Conservation (phyloP, 2,113 vertebrate genomes). For the Lepus timidus region DNA sequence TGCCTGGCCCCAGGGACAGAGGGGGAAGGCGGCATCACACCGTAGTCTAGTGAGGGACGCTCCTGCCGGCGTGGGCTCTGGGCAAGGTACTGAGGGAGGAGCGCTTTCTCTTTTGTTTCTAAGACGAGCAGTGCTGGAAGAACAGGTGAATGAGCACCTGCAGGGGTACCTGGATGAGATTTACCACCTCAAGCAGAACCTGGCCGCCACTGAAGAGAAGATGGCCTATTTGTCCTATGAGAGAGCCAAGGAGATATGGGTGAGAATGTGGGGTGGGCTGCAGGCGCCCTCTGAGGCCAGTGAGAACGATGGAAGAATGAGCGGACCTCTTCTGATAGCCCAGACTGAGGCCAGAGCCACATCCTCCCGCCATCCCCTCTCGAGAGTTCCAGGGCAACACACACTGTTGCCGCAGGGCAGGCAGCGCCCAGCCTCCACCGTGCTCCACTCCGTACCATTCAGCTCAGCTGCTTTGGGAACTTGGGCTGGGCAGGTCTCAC, state of each 20-base stretch:
- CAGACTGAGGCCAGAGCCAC: background rate
- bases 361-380: background rate
- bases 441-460: rapidly evolving
- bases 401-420: too few relatives aligned
- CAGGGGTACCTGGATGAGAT: constrained; percentile 70
- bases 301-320: background rate
- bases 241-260: constrained; percentile 79
- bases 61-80: background rate
- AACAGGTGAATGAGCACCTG: constrained; percentile 63
- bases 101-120: constrained; percentile 60
- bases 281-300: background rate
- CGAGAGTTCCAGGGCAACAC: background rate
- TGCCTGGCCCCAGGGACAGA: background rate
- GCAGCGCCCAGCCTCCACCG: background rate
- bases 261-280: constrained; percentile 29
- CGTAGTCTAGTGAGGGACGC: background rate
- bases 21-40: background rate
- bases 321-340: background rate
- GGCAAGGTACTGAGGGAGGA: background rate
- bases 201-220: constrained; percentile 75
- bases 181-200: constrained; percentile 65
- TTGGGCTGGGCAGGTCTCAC: background rate
- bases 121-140: constrained; percentile 46
- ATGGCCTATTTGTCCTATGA: constrained; percentile 79
- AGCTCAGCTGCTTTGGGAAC: background rate